Conservation (phyloP, 2,888 invertebrate species). For the Synergus gifuensis region DNA sequence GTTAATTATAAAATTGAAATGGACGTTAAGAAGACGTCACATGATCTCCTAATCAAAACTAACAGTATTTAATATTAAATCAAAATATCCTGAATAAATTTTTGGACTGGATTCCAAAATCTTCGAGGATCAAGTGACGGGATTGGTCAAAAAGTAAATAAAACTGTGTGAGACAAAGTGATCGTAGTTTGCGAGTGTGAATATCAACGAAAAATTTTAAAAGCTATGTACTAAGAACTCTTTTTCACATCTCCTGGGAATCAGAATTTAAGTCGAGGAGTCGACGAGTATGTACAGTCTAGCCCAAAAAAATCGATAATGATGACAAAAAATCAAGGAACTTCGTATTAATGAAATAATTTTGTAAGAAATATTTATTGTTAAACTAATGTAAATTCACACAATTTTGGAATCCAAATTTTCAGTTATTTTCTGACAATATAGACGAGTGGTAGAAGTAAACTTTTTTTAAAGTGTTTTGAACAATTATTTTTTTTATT, state of each 20-base stretch:
- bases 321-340: background rate
- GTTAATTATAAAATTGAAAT: background rate
- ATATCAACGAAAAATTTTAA: conserved; percentile 13
- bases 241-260: background rate
- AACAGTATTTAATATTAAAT: background rate
- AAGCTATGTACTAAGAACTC: background rate
- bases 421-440: background rate
- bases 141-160: conserved; percentile 53
- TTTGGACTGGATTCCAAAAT: background rate
- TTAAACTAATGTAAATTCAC: conserved; percentile 8
- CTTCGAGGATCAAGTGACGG: background rate
- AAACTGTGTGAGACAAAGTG: conserved; percentile 72
- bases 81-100: background rate
- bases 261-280: background rate
- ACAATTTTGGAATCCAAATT: background rate
- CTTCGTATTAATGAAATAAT: background rate
- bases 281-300: conserved; percentile 12
- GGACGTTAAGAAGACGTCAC: conserved; percentile 31
- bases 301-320: background rate
- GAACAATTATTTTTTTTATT: background rate
- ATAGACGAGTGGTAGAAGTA: background rate
- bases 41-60: conserved; percentile 38
- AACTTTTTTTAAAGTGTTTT: background rate
- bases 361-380: background rate
- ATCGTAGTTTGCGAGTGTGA: background rate